Base-by-base conservation (phyloP, 1,140 invertebrate species). In the Harlomillsia oculata region DNA sequence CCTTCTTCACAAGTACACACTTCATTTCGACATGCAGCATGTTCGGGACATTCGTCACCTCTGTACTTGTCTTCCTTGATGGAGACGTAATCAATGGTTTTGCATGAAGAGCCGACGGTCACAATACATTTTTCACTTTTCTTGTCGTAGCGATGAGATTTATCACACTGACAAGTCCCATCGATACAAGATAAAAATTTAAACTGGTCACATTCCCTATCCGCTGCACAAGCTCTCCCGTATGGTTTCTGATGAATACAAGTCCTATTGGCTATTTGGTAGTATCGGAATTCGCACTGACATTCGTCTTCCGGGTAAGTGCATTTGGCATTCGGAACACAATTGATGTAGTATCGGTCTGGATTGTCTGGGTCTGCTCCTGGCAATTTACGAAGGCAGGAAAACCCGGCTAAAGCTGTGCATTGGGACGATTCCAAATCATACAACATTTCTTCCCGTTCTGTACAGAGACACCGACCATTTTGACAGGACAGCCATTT, bases 261-360 rank as follows among this genome's bases (percentile, higher is more conserved):
- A 5, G 48, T 58, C 23, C 40, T 37, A 37, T 58, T 58, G 4
- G 20, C 39, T 2, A 49, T 41, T 39, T 52, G 41, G 25, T 58
- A 58, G 49, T 58, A 53, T 21, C 56, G 40, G 25, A 58, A 58
- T 16, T 58, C 56, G 26, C 56, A 58, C 18, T 58, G 48, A 16
- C 56, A 58, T 2, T 30, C 39, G 21, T 58, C 49, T 44, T 43
- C 48, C 1, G 56, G 56, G 34, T 43, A 58, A 3, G 23, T 13
- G 26, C 56, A 58, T 20, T 58, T 58, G 5, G 56, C 56, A 25
- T 58, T 26, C n/a, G 37, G 30, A 16, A 52, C 49, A 40, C 56
- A 58, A 46, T 21, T 41, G 11, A 46, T 45, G 21, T 58, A 41
- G 28, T 58, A 58, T 20, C 29, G 29, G 20, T 20, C 14, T 20